Base-by-base conservation (phyloP, 2,113 vertebrate species). In the Dendropsophus ebraccatus region DNA sequence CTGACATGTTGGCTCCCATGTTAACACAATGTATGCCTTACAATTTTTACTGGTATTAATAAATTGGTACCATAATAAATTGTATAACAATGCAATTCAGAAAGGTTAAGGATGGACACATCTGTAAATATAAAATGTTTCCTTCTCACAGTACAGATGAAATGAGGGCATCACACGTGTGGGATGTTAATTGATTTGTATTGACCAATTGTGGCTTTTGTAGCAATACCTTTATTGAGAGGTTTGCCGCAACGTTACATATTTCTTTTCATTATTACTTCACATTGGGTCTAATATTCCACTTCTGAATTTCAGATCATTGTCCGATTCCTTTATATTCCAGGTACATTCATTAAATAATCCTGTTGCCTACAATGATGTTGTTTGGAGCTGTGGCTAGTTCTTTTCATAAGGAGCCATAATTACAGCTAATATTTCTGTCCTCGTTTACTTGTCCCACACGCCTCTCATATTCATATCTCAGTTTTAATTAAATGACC, bases 401-500 rank as follows among this genome's bases (percentile, higher is more conserved):
- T 28, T 30, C 25, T 67, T 19, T 35, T 69, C 16, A 35, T 69
- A 19, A 69, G 1, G 17, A 69, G 17, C 65, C 17, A 69, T 69
- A 69, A 69, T 69, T 69, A 69, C 65, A 35, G 65, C 65, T 35
- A 69, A 69, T 69, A 35, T 69, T 69, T 69, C 16, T 21, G 16
- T 35, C 65, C 32, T 35, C 14, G 6, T 19, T 69, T 69, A n/a
- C 65, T 30, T 69, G 65, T 69, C 65, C 65, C 65, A 9, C 65
- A 69, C 65, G 7, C 65, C 32, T 69, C 65, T 69, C 65, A 69
- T 69, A 37, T 69, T 69, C 65, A 69, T 35, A 69, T 69, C 65
- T 69, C 65, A 69, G 21, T 69, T 35, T 69, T 69, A 69, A 69
- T 35, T 35, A 69, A 69, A 69, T 69, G 65, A 69, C 65, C 65